Percentiles rank a stretch among this genome's conserved stretches.
Evolutionary conservation across 1,140 invertebrate species (phyloP).

Genomic region (Drosophila mauritiana): DNA sequence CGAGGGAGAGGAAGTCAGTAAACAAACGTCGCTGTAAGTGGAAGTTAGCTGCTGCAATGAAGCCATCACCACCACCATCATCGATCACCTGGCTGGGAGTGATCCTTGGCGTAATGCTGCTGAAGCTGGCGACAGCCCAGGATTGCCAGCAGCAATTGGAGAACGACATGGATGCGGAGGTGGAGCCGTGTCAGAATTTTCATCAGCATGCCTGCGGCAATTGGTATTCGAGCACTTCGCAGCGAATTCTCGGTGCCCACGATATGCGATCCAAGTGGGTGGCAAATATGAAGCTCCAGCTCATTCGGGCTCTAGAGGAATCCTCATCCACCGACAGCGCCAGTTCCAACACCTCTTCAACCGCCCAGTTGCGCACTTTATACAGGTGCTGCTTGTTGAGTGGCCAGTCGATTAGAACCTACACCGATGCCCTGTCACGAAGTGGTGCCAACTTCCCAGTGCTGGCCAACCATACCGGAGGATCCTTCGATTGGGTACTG

Average conservation of each 20-base stretch:
- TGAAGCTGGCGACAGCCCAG: not conserved
- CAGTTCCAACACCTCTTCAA: too few relatives aligned
- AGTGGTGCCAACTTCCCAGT: slow-evolving; percentile 10
- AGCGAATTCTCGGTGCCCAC: slow-evolving; percentile 52
- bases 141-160: slow-evolving; percentile 19
- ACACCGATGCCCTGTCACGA: slow-evolving; percentile 43
- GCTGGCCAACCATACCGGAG: not conserved
- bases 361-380: slow-evolving; percentile 33
- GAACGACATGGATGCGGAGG: slow-evolving; percentile 40
- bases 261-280: slow-evolving; percentile 59
- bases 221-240: slow-evolving; percentile 48
- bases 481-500: slow-evolving; percentile 51
- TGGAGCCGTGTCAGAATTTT: slow-evolving; percentile 63
- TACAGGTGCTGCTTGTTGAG: slow-evolving; percentile 59
- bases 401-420: slow-evolving; percentile 42
- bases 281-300: slow-evolving; percentile 59
- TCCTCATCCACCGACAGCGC: too few relatives aligned
- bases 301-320: slow-evolving; percentile 53
- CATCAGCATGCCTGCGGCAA: slow-evolving; percentile 74
- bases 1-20: slow-evolving; percentile 1
- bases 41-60: not conserved
- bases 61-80: not conserved
- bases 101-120: not conserved
- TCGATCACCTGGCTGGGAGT: not conserved
- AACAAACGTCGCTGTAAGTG: slow-evolving; percentile 20